Evolutionary conservation across 2,797 vertebrate species (phyloP).

Genomic region (Semaprochilodus insignis): DNA sequence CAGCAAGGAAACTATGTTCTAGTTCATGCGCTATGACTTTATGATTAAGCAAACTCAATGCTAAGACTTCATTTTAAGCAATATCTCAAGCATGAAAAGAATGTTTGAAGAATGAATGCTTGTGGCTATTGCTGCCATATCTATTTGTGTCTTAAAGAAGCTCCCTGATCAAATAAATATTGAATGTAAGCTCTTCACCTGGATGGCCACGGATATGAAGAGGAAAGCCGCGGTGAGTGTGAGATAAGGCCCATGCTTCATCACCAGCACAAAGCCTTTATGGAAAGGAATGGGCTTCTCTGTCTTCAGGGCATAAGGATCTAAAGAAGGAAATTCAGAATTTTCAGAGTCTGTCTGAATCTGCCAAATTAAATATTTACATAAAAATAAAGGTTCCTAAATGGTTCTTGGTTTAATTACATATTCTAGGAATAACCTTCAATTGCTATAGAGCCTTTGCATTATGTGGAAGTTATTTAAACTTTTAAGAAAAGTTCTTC

Average conservation of each 20-base stretch:
- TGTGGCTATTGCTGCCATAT: neutral
- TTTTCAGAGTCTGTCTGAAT: neutral
- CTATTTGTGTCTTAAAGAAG: neutral
- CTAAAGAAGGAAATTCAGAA: conserved; percentile 67
- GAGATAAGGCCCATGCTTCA: conserved; percentile 89
- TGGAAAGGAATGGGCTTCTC: conserved; percentile 87
- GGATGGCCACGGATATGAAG: conserved; percentile 94
- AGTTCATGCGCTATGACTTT: neutral
- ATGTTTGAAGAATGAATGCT: neutral
- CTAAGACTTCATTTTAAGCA: conserved; percentile 6
- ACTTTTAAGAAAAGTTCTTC: too few species aligned
- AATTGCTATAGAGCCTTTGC: too few species aligned
- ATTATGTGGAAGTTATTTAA: too few species aligned
- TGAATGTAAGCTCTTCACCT: conserved; percentile 80
- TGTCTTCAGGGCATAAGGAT: conserved; percentile 81
- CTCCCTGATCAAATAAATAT: conserved; percentile 68
- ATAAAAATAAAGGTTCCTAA: neutral
- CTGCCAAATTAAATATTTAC: neutral
- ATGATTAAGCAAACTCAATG: neutral
- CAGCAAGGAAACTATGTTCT: neutral
- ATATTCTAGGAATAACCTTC: too few species aligned
- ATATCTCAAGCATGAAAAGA: conserved; percentile 3
- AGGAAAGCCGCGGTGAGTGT: conserved; percentile 92
- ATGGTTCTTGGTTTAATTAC: too few species aligned
- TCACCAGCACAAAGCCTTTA: conserved; percentile 86